These are phyloP conservation scores for Scrobipalpa atriplicella DNA, from an alignment of 2,888 invertebrate species.

Conservation along the genomic window DNA sequence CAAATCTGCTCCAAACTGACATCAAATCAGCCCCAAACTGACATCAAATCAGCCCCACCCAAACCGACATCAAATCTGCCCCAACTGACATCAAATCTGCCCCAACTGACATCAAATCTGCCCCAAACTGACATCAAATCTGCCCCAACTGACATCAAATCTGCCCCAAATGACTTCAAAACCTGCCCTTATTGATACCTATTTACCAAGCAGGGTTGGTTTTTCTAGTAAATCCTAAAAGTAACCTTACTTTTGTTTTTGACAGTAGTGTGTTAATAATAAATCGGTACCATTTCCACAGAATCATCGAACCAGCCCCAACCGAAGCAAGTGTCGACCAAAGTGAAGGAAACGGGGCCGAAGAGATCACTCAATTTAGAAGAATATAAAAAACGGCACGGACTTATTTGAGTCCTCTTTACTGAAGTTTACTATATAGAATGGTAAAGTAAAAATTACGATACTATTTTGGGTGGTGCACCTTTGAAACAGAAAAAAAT, in stretches of 20 bases:
- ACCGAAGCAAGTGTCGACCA: conserved; percentile 87
- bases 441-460: neutral
- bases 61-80: too few relatives aligned
- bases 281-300: conserved; percentile 53
- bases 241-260: neutral
- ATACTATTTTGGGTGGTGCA: neutral
- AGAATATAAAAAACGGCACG: conserved; percentile 96
- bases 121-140: too few relatives aligned
- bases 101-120: too few relatives aligned
- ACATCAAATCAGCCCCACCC: too few relatives aligned
- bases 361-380: conserved; percentile 93
- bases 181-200: too few relatives aligned
- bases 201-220: too few relatives aligned
- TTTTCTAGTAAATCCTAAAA: neutral
- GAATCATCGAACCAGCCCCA: conserved; percentile 86
- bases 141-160: too few relatives aligned
- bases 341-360: conserved; percentile 90
- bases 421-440: conserved; percentile 30
- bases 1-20: too few relatives aligned
- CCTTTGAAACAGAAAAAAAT: neutral
- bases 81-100: too few relatives aligned
- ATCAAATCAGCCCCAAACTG: too few relatives aligned
- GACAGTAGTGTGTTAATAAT: neutral
- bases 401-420: conserved; percentile 86
- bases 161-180: too few relatives aligned